Evolutionary conservation across 2,888 invertebrate genomes (phyloP).

Genomic region (Pammene fasciana): DNA sequence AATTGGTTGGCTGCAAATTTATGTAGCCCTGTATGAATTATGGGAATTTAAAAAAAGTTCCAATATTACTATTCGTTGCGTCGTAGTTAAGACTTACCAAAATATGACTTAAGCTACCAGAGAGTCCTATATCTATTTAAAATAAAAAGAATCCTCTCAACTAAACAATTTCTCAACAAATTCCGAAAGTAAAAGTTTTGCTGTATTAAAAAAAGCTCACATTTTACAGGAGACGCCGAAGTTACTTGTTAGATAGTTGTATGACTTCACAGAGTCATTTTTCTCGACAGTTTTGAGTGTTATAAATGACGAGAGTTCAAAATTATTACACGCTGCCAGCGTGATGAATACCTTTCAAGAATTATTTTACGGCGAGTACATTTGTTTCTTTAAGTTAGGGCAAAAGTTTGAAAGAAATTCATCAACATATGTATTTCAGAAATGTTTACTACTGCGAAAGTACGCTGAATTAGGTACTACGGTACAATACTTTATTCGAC

Average conservation of each 20-base stretch:
- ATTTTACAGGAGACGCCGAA: conserved; percentile 8
- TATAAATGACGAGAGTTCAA: conserved; percentile 39
- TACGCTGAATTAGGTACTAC: too few species aligned
- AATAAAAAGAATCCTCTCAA: background rate
- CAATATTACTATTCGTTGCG: too few species aligned
- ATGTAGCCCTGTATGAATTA: too few species aligned
- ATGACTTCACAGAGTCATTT: conserved; percentile 33
- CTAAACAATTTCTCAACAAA: background rate
- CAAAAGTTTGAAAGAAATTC: conserved; percentile 7
- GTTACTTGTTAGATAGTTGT: conserved; percentile 34
- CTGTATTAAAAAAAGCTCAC: background rate
- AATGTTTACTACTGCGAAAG: background rate
- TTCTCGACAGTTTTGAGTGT: conserved; percentile 38
- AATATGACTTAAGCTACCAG: too few species aligned
- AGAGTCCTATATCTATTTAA: too few species aligned
- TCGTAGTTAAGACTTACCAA: too few species aligned
- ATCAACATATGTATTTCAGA: conserved; percentile 5
- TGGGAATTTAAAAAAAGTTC: too few species aligned
- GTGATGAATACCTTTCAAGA: conserved; percentile 38
- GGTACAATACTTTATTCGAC: too few species aligned
- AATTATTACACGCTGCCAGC: conserved; percentile 34
- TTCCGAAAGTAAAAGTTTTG: background rate
- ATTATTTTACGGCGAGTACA: conserved; percentile 32
- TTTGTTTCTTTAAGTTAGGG: conserved; percentile 28
- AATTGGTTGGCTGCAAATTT: too few species aligned